Base-by-base conservation (phyloP, 1,140 invertebrate species). In the Pachypeltis micranthus region DNA sequence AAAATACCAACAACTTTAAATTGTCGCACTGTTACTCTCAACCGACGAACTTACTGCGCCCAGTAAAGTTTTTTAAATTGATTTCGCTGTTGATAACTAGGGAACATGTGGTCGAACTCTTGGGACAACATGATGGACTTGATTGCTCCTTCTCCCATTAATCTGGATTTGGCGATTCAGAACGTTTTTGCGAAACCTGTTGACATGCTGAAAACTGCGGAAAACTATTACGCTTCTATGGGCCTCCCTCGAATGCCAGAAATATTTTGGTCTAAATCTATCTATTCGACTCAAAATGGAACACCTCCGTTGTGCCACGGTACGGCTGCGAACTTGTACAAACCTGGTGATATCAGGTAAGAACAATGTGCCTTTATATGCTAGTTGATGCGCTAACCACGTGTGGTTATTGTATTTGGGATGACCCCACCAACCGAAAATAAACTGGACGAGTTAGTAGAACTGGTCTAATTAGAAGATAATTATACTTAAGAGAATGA, bases 241-340 rank as follows among this genome's bases (percentile, higher is more conserved):
- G 82, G 82, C 24, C 70, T 85, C 44, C 76, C 76, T 0, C 69
- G 72, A 12, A 81, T 85, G 79, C 77, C 82, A 0, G 63, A 73
- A 2, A 72, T 72, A 44, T 85, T 85, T 74, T 85, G 84, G 84
- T 70, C 75, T 25, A 72, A 80, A 63, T 85, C 62, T 1, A 25
- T 57, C n/a, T 59, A 59, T n/a, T 61, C 59, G 1, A 26, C 16
- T 16, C 83, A 0, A 72, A 78, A n/a, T 78, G 83, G 66, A 70
- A 75, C 66, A 71, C 19, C 24, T 70, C 68, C 23, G 23, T 31
- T 56, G 69, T 88, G 78, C 70, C 83, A 85, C 67, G 83, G 80
- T 19, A 79, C 83, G 0, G 86, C 87, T 3, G 83, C 81, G 21
- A 83, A 89, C 71, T 83, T 90, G 80, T 87, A 78, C 69, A 75